Evolutionary conservation across 1,140 invertebrate species (phyloP).

Genomic region (Drosophila rufa): DNA sequence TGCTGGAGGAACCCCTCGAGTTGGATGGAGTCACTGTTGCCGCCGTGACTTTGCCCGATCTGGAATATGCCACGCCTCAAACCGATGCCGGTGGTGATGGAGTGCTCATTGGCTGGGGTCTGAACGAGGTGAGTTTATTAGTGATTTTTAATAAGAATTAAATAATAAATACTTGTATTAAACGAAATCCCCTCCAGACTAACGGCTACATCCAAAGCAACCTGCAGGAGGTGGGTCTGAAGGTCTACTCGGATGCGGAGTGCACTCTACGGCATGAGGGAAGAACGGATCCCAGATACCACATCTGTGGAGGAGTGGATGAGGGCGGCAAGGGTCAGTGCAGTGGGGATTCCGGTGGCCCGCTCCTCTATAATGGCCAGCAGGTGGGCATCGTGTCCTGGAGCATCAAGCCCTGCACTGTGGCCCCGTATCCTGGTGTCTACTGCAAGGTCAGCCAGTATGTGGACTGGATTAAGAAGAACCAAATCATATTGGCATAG

Average conservation of each 20-base stretch:
- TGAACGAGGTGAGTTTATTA: conserved; percentile 59
- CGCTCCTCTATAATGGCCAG: conserved; percentile 69
- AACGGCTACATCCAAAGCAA: conserved; percentile 69
- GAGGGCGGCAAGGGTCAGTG: conserved; percentile 86
- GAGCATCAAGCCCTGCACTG: conserved; percentile 85
- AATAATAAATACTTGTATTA: not conserved
- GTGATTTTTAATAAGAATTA: not conserved
- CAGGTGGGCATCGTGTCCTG: conserved; percentile 85
- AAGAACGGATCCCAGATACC: conserved; percentile 56
- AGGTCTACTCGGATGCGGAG: conserved; percentile 81
- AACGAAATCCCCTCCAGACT: conserved; percentile 57
- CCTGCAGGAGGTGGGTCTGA: conserved; percentile 82
- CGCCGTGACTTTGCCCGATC: conserved; percentile 56
- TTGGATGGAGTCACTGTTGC: conserved; percentile 66
- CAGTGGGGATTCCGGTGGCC: conserved; percentile 85
- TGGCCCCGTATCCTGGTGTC: conserved; percentile 84
- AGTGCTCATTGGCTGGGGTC: conserved; percentile 78
- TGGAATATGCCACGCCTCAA: conserved; percentile 60
- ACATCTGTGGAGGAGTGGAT: conserved; percentile 85
- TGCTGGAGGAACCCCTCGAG: conserved; percentile 55
- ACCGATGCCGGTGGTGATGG: conserved; percentile 53
- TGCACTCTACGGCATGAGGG: conserved; percentile 67
- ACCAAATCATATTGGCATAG: conserved; percentile 67
- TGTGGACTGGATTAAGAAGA: conserved; percentile 84
- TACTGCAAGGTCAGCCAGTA: conserved; percentile 85